These are phyloP conservation scores for Chrysolina americana DNA, from an alignment of 2,888 invertebrate genomes.

Conservation along the genomic window DNA sequence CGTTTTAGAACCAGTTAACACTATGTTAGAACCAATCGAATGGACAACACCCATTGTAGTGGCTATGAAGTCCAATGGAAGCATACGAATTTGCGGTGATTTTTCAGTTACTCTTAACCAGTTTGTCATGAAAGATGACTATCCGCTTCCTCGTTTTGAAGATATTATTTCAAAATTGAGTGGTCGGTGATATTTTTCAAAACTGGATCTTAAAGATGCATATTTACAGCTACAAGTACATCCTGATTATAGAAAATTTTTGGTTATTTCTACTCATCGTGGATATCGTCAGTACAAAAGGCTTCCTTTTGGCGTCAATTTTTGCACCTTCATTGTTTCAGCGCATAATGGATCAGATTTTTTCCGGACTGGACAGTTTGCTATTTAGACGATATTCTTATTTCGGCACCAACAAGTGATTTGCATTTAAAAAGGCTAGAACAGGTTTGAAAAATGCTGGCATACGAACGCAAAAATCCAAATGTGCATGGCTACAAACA, in stretches of 20 bases:
- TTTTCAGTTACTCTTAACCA: conserved; percentile 33
- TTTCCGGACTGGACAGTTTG: conserved; percentile 33
- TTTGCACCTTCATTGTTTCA: too few relatives aligned
- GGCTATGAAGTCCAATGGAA: conserved; percentile 30
- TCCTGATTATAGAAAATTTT: conserved; percentile 4
- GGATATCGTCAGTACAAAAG: conserved; percentile 32
- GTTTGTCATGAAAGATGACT: conserved; percentile 35
- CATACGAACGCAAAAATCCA: conserved; percentile 18
- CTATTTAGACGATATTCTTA: conserved; percentile 11
- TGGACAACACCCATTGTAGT: conserved; percentile 34
- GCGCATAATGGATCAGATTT: conserved; percentile 43
- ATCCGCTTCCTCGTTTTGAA: too few relatives aligned
- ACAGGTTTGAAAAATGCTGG: not conserved
- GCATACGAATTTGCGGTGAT: conserved; percentile 32
- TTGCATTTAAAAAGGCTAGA: not conserved
- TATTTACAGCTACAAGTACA: too few relatives aligned
- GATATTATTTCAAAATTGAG: too few relatives aligned
- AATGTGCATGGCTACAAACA: conserved; percentile 38
- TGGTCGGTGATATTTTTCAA: too few relatives aligned
- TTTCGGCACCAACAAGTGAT: too few relatives aligned
- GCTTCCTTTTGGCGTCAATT: conserved; percentile 43
- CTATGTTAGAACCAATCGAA: conserved; percentile 9
- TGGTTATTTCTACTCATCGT: not conserved
- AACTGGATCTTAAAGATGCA: too few relatives aligned
- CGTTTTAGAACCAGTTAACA: conserved; percentile 13